These are phyloP conservation scores for Celastrina argiolus DNA, from an alignment of 2,888 invertebrate genomes.

Conservation along the genomic window DNA sequence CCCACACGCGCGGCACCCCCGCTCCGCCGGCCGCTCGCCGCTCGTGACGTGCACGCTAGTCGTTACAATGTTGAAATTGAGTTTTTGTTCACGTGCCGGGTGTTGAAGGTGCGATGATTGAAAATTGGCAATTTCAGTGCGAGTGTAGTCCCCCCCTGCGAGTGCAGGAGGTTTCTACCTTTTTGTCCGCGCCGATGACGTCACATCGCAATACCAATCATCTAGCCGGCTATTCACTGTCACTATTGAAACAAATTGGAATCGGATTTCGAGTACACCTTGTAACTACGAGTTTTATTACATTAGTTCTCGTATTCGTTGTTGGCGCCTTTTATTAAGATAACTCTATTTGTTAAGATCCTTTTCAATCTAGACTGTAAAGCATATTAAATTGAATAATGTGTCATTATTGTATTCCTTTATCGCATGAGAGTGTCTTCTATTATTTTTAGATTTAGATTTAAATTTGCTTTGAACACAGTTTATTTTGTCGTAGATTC, in stretches of 20 bases:
- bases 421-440: no score
- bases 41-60: not conserved
- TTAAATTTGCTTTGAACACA: no score
- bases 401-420: no score
- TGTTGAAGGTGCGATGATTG: not conserved
- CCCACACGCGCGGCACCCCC: not conserved
- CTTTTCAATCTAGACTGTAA: no score
- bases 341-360: no score
- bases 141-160: not conserved
- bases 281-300: not conserved
- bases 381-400: no score
- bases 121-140: slow-evolving; percentile 3
- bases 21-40: not conserved
- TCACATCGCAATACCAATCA: not conserved
- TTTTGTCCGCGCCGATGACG: not conserved
- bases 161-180: not conserved
- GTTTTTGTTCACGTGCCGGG: slow-evolving; percentile 11
- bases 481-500: no score
- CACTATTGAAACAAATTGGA: slow-evolving; percentile 1
- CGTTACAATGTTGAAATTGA: slow-evolving; percentile 2
- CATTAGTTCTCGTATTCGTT: not conserved
- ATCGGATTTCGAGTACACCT: not conserved
- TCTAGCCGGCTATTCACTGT: not conserved
- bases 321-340: no score
- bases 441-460: no score